Percentiles rank a stretch among this genome's conserved stretches.
phyloP scores from a whole-genome alignment of 2,797 vertebrate species.

The Champsocephalus esox region DNA sequence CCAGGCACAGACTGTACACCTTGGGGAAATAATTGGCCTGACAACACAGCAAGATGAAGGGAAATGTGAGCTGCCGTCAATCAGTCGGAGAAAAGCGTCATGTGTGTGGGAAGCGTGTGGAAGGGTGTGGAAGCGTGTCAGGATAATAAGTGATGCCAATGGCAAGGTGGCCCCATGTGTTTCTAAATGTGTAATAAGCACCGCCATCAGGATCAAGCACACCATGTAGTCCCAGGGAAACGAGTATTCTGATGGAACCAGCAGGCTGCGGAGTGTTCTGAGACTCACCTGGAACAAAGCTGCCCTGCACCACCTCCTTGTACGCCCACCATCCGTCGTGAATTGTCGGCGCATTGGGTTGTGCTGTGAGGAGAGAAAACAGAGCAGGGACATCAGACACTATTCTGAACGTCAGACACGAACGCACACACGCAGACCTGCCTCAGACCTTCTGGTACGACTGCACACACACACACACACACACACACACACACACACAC shows the following conservation, averaged over 20 bases:
- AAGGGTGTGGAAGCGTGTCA: slow-evolving; percentile 41
- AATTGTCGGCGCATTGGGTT: slow-evolving; percentile 97
- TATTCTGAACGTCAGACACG: slow-evolving; percentile 39
- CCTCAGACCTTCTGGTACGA: slow-evolving; percentile 21
- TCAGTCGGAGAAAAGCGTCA: slow-evolving; percentile 54
- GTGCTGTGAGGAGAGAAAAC: slow-evolving; percentile 85
- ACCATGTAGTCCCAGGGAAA: slow-evolving; percentile 20
- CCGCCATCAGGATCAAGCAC: slow-evolving; percentile 31
- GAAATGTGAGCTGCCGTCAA: slow-evolving; percentile 52
- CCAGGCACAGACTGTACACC: slow-evolving; percentile 64
- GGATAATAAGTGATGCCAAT: slow-evolving; percentile 43
- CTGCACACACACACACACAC: not conserved
- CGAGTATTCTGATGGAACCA: slow-evolving; percentile 25
- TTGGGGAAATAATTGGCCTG: slow-evolving; percentile 65
- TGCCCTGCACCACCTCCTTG: slow-evolving; percentile 98
- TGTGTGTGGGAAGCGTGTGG: slow-evolving; percentile 26
- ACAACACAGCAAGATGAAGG: slow-evolving; percentile 54
- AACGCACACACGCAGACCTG: slow-evolving; percentile 4
- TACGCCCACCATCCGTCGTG: slow-evolving; percentile 99
- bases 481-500: not conserved
- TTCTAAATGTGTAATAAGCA: slow-evolving; percentile 46
- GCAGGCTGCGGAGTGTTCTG: slow-evolving; percentile 19
- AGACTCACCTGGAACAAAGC: slow-evolving; percentile 97
- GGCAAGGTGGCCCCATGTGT: slow-evolving; percentile 59
- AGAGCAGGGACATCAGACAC: slow-evolving; percentile 59